These are phyloP conservation scores for Melikaiella ostensackeni DNA, from an alignment of 2,888 invertebrate species.

Conservation along the genomic window DNA sequence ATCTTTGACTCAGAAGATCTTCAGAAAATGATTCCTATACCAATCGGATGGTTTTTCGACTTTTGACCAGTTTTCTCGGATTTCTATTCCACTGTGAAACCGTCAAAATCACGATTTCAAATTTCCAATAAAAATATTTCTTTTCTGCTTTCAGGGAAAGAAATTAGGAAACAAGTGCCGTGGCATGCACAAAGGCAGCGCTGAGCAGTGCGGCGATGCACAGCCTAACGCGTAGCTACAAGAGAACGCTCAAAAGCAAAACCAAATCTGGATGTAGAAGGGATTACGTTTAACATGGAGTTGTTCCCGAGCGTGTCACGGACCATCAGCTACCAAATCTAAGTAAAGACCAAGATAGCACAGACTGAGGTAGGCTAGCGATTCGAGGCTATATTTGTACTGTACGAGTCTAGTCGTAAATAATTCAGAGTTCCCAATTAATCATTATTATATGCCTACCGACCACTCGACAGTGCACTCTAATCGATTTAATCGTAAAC, in stretches of 20 bases:
- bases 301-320: slow-evolving; percentile 66
- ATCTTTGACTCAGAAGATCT: too few species aligned
- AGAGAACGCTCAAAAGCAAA: slow-evolving; percentile 70
- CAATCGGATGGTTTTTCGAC: too few species aligned
- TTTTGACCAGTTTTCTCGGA: too few species aligned
- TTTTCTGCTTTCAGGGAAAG: slow-evolving; percentile 68
- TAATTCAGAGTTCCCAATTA: slow-evolving; percentile 6
- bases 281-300: slow-evolving; percentile 67
- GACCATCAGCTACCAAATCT: slow-evolving; percentile 57
- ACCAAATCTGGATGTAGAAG: slow-evolving; percentile 62
- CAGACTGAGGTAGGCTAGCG: slow-evolving; percentile 61
- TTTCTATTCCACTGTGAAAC: too few species aligned
- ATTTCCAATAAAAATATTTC: neutral
- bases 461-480: too few species aligned
- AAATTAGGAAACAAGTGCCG: slow-evolving; percentile 76
- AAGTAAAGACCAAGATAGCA: slow-evolving; percentile 56
- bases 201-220: slow-evolving; percentile 73
- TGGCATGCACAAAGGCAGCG: slow-evolving; percentile 75
- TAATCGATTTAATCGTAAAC: neutral
- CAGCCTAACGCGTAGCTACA: slow-evolving; percentile 75
- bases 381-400: slow-evolving; percentile 47
- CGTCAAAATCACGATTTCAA: too few species aligned
- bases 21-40: too few species aligned
- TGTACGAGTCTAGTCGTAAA: slow-evolving; percentile 11
- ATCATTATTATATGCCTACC: neutral